These are phyloP conservation scores for Chiropotes sagulatus DNA, from an alignment of 2,797 vertebrate species.

Conservation along the genomic window DNA sequence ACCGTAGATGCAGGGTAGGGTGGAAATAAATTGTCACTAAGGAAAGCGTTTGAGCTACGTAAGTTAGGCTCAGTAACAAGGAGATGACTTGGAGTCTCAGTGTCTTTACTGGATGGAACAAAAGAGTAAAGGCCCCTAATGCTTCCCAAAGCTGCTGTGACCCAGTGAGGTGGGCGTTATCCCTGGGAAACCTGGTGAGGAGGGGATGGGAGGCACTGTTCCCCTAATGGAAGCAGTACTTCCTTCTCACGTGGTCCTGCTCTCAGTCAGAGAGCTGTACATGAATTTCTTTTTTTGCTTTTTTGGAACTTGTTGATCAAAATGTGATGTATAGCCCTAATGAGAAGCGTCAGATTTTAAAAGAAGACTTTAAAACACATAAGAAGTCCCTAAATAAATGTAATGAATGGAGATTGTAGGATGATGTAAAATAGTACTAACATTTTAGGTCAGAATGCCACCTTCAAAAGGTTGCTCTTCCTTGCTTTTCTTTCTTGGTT, in stretches of 20 bases:
- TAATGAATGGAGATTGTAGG: background rate
- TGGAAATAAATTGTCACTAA: background rate
- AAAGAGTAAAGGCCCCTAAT: background rate
- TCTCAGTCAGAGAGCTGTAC: background rate
- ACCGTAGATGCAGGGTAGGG: rapidly evolving
- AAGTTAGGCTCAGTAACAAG: background rate
- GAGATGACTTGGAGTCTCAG: background rate
- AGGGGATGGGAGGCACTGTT: rapidly evolving
- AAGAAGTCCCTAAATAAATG: background rate
- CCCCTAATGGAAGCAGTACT: background rate
- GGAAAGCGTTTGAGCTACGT: background rate
- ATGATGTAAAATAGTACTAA: background rate
- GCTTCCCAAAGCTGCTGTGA: background rate
- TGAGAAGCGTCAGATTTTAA: background rate
- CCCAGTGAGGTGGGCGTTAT: no score
- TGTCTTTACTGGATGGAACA: background rate
- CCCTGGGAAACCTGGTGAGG: background rate
- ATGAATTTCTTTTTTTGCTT: background rate
- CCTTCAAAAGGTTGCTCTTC: background rate
- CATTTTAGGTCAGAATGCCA: background rate
- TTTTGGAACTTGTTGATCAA: background rate
- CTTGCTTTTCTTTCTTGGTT: background rate
- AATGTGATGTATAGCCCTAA: background rate
- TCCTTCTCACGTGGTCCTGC: background rate
- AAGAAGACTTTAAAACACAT: background rate